These are phyloP conservation scores for Drosophila parabipectinata DNA, from an alignment of 1,140 invertebrate genomes.

Conservation along the genomic window DNA sequence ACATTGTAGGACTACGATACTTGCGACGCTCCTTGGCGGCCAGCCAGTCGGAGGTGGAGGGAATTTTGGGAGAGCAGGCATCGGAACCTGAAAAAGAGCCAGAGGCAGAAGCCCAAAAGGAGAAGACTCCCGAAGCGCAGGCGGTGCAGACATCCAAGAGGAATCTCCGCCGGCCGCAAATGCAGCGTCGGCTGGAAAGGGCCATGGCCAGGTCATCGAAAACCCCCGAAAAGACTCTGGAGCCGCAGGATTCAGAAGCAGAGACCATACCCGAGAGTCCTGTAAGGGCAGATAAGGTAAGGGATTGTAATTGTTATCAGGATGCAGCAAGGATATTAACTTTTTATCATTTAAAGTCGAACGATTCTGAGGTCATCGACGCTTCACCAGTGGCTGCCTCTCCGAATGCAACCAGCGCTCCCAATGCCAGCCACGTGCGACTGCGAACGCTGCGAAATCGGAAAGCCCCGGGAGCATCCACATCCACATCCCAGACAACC, in stretches of 20 bases:
- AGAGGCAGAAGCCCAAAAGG: neutral
- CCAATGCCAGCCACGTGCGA: slow-evolving; percentile 37
- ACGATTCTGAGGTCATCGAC: slow-evolving; percentile 62
- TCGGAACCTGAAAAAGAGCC: slow-evolving; percentile 19
- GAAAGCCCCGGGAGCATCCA: slow-evolving; percentile 10
- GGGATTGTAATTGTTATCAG: neutral
- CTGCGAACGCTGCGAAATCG: slow-evolving; percentile 52
- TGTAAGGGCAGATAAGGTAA: slow-evolving; percentile 6
- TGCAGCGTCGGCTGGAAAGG: slow-evolving; percentile 30
- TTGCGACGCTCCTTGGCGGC: slow-evolving; percentile 68
- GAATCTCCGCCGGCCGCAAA: slow-evolving; percentile 43
- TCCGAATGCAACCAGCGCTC: neutral
- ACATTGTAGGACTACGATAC: slow-evolving; percentile 49
- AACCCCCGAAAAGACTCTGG: slow-evolving; percentile 45
- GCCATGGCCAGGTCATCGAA: slow-evolving; percentile 42
- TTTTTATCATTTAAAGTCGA: slow-evolving; percentile 15
- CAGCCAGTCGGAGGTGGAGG: slow-evolving; percentile 54
- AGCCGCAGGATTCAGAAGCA: neutral
- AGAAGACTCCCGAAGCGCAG: slow-evolving; percentile 5
- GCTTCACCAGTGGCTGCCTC: slow-evolving; percentile 49
- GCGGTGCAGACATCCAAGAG: slow-evolving; percentile 31
- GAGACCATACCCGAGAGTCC: neutral
- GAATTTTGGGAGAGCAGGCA: slow-evolving; percentile 17
- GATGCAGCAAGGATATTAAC: neutral
- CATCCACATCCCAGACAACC: slow-evolving; percentile 11